Conservation (phyloP, 2,113 vertebrate species). For the Corapipo altera region DNA sequence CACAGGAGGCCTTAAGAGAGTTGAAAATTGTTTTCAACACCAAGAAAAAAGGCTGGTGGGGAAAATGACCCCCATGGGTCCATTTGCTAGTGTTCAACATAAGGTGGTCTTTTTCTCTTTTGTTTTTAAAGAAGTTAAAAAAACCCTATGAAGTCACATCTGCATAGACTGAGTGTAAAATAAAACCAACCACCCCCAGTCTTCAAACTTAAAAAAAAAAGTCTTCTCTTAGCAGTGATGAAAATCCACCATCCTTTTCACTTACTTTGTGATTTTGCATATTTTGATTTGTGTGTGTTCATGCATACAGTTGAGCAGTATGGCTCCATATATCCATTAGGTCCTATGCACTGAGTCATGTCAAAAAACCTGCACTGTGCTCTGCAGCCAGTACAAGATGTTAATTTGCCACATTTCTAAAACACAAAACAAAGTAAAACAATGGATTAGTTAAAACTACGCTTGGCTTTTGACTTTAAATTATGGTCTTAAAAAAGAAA, state of each 20-base stretch:
- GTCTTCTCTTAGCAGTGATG: constrained; percentile 11
- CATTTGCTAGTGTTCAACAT: not conserved
- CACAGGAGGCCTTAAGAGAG: not conserved
- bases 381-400: constrained; percentile 90
- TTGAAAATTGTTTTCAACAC: not conserved
- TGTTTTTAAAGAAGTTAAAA: not conserved
- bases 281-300: constrained; percentile 90
- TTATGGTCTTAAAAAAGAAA: not conserved
- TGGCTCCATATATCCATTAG: constrained; percentile 88
- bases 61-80: not conserved
- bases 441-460: constrained; percentile 49
- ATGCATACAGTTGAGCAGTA: constrained; percentile 95
- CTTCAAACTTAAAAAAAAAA: not conserved
- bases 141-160: not conserved
- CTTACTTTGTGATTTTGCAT: constrained; percentile 80
- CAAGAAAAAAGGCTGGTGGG: not conserved
- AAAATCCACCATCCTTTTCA: constrained; percentile 56
- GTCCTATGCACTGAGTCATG: constrained; percentile 90
- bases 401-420: constrained; percentile 93
- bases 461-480: not conserved
- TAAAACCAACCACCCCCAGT: not conserved
- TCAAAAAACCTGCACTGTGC: constrained; percentile 92
- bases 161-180: not conserved
- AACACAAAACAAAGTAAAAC: constrained; percentile 73
- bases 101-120: not conserved